Conservation (phyloP, 37 sponge, comb jelly and placozoan species). For the Axinella damicornis region DNA sequence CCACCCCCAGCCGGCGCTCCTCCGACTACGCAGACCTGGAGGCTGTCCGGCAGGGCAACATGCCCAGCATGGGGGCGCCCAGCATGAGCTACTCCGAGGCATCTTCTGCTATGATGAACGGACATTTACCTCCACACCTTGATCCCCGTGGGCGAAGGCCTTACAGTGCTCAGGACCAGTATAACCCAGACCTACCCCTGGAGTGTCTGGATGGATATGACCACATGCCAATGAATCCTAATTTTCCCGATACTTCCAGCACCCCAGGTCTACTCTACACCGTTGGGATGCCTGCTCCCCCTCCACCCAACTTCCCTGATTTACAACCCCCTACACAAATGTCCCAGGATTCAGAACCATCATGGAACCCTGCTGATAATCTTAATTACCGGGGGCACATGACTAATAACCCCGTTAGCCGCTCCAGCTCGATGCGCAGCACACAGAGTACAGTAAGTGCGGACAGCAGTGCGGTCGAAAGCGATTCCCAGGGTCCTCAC, state of each 20-base stretch:
- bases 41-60: neutral
- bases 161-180: too few relatives aligned
- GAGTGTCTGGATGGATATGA: too few relatives aligned
- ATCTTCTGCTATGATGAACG: neutral
- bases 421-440: conserved; percentile 1
- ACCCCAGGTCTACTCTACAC: too few relatives aligned
- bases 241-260: too few relatives aligned
- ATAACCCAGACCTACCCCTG: too few relatives aligned
- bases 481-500: too few relatives aligned
- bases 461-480: neutral
- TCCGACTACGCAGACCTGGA: conserved; percentile 29
- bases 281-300: too few relatives aligned
- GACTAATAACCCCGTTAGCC: conserved; percentile 8
- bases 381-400: conserved; percentile 26
- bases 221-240: too few relatives aligned
- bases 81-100: neutral
- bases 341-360: neutral
- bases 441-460: conserved; percentile 16
- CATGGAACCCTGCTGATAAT: conserved; percentile 8
- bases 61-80: neutral
- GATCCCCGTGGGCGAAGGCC: too few relatives aligned
- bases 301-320: too few relatives aligned
- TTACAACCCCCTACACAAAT: too few relatives aligned
- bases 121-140: neutral
- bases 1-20: conserved; percentile 4